Evolutionary conservation across 2,797 vertebrate genomes (phyloP), one percentile per base, ranked within the genome.

Genomic region (Cryptoprocta ferox): DNA sequence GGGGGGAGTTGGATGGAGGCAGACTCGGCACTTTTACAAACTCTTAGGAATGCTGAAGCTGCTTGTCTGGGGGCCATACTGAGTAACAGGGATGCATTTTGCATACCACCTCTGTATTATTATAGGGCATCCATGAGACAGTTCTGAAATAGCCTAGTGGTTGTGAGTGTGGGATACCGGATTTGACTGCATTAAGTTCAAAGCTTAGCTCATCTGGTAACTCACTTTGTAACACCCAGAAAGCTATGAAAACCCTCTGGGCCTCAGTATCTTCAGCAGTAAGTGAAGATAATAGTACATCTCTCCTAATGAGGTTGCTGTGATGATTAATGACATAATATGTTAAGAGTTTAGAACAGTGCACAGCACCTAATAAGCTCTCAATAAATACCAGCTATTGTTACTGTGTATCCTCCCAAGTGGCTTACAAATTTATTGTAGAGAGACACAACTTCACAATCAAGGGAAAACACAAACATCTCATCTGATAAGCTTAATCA

Each of bases 361-460:
- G 7, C 18, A 32, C 10, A 63, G 14, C 5, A 94, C 37, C 91
- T 88, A 42, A 16, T 24, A 42, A 83, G 1, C 1, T 68, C 68
- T 80, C 89, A 70, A 7, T 94, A 94, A 94, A 70, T 92, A 90
- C 16, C 48, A 71, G n/a, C 53, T 78, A 42, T 80, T 65, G 12
- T 83, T 87, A 26, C 50, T 37, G 73, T 59, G 35, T 10, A 65
- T 37, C 13, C 71, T 92, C 45, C 61, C 37, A 65, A 71, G 65
- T 76, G 65, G 42, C 73, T 94, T 82, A 81, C 15, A 19, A 26
- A 48, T 85, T 88, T 71, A 93, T 91, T 73, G 9, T 11, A 84
- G 65, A 93, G 68, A 94, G 48, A 70, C 53, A 91, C 71, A 88
- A 53, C 37, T 90, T 96, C 24, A 79, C 53, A 93, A n/a, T 94